Evolutionary conservation across 2,888 invertebrate species (phyloP).

Genomic region (Caenorhabditis sp.): DNA sequence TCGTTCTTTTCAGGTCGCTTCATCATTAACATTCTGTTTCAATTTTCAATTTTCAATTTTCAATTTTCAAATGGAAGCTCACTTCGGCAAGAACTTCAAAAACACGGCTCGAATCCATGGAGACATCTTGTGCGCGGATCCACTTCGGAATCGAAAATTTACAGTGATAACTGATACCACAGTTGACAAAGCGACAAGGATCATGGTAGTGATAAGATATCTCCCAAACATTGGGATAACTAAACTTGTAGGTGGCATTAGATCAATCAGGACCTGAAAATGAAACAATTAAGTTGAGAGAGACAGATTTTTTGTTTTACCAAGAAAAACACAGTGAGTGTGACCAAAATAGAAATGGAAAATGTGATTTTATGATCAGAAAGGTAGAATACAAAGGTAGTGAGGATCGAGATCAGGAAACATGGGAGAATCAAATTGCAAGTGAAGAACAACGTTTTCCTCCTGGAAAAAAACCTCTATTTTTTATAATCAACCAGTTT

Average conservation of each 20-base stretch:
- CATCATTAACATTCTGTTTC: slow-evolving; percentile 77
- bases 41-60: neutral
- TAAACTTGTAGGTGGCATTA: slow-evolving; percentile 82
- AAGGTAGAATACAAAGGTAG: slow-evolving; percentile 83
- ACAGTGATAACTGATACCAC: slow-evolving; percentile 80
- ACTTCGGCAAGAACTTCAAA: slow-evolving; percentile 80
- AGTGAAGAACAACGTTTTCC: slow-evolving; percentile 83
- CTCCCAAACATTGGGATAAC: slow-evolving; percentile 83
- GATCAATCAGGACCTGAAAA: slow-evolving; percentile 80
- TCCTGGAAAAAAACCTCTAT: slow-evolving; percentile 49
- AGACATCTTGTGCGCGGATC: slow-evolving; percentile 82
- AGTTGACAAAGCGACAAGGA: slow-evolving; percentile 81
- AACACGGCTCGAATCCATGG: slow-evolving; percentile 82
- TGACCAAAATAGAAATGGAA: slow-evolving; percentile 83
- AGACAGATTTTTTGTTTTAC: too few relatives aligned
- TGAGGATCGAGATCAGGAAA: slow-evolving; percentile 82
- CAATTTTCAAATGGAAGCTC: slow-evolving; percentile 26
- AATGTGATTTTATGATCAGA: slow-evolving; percentile 83
- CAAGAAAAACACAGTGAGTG: slow-evolving; percentile 83
- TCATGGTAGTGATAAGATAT: slow-evolving; percentile 83
- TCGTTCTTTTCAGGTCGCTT: slow-evolving; percentile 74
- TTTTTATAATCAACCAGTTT: neutral
- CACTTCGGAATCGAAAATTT: slow-evolving; percentile 82
- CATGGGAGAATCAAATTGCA: slow-evolving; percentile 83
- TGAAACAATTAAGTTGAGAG: too few relatives aligned